Evolutionary conservation across 1,140 invertebrate species (phyloP).

Genomic region (Aphaenogaster floridana): DNA sequence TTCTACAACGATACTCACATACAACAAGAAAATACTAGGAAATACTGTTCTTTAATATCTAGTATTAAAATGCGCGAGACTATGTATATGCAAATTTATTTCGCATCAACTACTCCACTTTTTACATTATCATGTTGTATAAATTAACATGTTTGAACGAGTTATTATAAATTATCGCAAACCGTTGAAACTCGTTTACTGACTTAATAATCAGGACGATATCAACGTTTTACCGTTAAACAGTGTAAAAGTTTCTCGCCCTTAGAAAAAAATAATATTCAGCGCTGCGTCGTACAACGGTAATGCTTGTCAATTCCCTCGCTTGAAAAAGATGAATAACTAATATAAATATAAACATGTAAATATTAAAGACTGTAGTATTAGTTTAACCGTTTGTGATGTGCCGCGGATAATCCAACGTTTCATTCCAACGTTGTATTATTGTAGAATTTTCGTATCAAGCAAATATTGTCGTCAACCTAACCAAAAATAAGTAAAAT

Average conservation of each 20-base stretch:
- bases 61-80: background rate
- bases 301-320: background rate
- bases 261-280: background rate
- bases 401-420: background rate
- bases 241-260: background rate
- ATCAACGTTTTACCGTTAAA: background rate
- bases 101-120: background rate
- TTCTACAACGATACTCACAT: background rate
- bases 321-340: background rate
- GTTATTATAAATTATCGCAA: constrained; percentile 6
- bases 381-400: background rate
- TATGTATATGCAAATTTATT: background rate
- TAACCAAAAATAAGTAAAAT: too few species aligned
- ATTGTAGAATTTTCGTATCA: background rate
- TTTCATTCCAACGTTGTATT: background rate
- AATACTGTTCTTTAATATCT: background rate
- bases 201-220: background rate
- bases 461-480: too few species aligned
- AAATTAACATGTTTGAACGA: background rate
- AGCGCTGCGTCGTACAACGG: background rate
- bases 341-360: background rate
- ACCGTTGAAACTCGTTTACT: background rate
- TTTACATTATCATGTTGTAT: background rate
- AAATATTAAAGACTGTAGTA: background rate
- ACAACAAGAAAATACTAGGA: background rate